Base-by-base conservation (phyloP, 2,113 vertebrate species). In the Lutjanus erythropterus region DNA sequence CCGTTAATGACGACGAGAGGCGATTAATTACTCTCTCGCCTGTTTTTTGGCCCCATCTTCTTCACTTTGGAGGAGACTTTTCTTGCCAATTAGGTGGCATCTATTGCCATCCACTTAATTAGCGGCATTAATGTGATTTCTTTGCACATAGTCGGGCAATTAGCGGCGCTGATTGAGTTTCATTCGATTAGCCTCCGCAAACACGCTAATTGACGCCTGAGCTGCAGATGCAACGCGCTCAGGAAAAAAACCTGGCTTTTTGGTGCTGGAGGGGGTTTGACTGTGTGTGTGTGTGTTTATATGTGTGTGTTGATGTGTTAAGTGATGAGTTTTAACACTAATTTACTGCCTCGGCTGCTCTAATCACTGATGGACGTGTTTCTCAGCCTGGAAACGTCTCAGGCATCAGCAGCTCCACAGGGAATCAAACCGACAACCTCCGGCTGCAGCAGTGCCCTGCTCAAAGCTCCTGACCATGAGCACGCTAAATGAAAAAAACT, bases 111-210 rank as follows among this genome's bases (percentile, higher is more conserved):
- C 96, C 95, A 95, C 96, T 97, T 98, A 98, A 99, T 99, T 97
- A 99, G 97, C 95, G 94, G 93, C 96, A 96, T 98, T 98, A 97
- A 97, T 97, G 97, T 97, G 97, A 97, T 97, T 97, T 97, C 96
- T 97, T 97, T 97, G 95, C 96, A 98, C 97, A 97, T 97, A 97
- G 97, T 97, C 94, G 95, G 95, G 93, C 96, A 98, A 98, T 98
- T 97, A 98, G 96, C 93, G 93, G 95, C 94, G 94, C 96, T 98
- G 97, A 99, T 98, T 98, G 97, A 97, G 95, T 97, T 98, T 98
- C 96, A 97, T 98, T 96, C 96, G 96, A 99, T 98, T 99, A 99
- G 97, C 96, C 97, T 97, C 96, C 92, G 96, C 96, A 97, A 98
- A 99, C 97, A 97, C 91, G 94, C 95, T 97, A 97, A 98, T 97